These are phyloP conservation scores for Penaeus japonicus DNA, from an alignment of 1,140 invertebrate genomes.

Conservation along the genomic window DNA sequence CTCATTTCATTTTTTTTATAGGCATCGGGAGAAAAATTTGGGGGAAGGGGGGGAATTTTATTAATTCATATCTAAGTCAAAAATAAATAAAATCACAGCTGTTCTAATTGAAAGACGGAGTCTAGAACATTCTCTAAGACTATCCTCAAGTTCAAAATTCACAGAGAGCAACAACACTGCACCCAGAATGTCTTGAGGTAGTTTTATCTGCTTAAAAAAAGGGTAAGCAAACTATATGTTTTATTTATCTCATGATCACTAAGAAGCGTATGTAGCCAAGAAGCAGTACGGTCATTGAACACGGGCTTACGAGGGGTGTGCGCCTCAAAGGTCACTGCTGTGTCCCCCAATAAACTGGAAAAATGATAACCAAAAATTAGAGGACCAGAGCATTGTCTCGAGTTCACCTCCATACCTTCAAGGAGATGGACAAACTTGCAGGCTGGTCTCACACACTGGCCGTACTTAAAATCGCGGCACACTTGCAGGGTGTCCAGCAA, in stretches of 20 bases:
- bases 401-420: conserved; percentile 76
- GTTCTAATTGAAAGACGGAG: background rate
- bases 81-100: background rate
- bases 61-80: too few species aligned
- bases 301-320: conserved; percentile 44
- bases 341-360: conserved; percentile 52
- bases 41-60: too few species aligned
- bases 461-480: conserved; percentile 98
- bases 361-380: conserved; percentile 53
- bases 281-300: conserved; percentile 46
- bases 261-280: background rate
- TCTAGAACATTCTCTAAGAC: background rate
- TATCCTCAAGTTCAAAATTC: background rate
- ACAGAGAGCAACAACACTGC: too few species aligned
- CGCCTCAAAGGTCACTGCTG: conserved; percentile 53
- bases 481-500: conserved; percentile 99
- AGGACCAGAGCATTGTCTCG: conserved; percentile 27
- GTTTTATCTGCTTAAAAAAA: conserved; percentile 2
- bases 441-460: conserved; percentile 90
- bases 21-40: too few species aligned
- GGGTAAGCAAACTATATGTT: background rate
- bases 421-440: conserved; percentile 95
- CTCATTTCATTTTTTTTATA: too few species aligned
- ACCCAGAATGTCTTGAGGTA: background rate
- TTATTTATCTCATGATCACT: background rate